Conservation (phyloP, 2,797 vertebrate species). For the Poeciliopsis infans region DNA sequence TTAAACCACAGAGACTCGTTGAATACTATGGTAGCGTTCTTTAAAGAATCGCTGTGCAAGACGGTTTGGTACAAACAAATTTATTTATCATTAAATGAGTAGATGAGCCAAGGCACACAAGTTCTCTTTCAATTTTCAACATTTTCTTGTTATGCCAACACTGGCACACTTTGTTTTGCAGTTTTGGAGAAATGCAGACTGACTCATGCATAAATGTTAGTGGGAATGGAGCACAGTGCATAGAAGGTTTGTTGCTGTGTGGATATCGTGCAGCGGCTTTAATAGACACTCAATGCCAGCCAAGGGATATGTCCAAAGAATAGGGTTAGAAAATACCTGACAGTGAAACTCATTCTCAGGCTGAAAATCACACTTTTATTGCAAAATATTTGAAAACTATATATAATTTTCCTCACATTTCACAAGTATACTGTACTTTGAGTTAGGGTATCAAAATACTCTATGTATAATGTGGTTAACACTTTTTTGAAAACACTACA, state of each 20-base stretch:
- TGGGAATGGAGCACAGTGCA: neutral
- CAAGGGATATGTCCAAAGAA: neutral
- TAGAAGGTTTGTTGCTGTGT: neutral
- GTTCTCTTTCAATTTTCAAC: neutral
- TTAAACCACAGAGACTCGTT: neutral
- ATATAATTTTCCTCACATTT: neutral
- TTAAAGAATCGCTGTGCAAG: neutral
- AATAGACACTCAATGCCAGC: neutral
- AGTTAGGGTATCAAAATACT: neutral
- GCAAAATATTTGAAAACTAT: neutral
- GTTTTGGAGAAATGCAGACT: neutral
- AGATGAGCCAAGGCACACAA: neutral
- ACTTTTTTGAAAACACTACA: neutral
- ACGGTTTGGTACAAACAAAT: slow-evolving; percentile 1
- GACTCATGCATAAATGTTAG: neutral
- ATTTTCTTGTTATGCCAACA: neutral
- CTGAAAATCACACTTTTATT: neutral
- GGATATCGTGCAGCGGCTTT: no score
- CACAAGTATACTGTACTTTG: neutral
- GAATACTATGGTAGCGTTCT: neutral
- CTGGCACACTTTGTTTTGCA: neutral
- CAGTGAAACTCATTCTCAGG: neutral
- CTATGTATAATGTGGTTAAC: neutral
- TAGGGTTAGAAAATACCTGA: neutral
- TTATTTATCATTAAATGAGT: neutral